A percentile compares a stretch with the other conserved stretches of the same genome.
These are phyloP conservation scores for Ailuropoda melanoleuca DNA, from an alignment of 2,113 vertebrate species.

Conservation along the genomic window DNA sequence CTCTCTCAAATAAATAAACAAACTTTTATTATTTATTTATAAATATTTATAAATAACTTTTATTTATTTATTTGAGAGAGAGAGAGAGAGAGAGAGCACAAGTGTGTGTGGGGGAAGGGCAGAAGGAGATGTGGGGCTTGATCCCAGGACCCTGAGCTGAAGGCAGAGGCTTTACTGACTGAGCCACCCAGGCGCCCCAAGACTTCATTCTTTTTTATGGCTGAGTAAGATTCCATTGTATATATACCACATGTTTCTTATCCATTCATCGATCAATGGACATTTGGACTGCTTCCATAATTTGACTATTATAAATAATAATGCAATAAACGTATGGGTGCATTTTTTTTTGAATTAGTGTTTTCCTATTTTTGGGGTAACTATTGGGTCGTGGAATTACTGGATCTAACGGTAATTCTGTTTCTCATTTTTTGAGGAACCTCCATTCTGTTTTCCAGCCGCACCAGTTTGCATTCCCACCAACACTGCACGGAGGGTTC, in stretches of 20 bases:
- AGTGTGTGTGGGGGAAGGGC: too few relatives aligned
- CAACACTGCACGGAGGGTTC: not conserved
- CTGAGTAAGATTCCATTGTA: not conserved
- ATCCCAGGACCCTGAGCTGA: not conserved
- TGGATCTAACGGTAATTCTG: not conserved
- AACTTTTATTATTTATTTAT: too few relatives aligned
- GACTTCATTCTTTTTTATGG: not conserved
- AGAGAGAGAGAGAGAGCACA: too few relatives aligned
- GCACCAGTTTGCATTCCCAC: not conserved
- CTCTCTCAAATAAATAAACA: too few relatives aligned
- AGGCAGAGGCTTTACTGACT: not conserved
- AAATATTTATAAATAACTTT: too few relatives aligned
- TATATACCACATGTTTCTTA: not conserved
- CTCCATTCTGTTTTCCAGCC: not conserved
- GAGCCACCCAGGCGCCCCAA: not conserved
- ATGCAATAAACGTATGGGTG: not conserved
- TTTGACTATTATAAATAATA: not conserved
- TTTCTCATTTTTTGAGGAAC: not conserved
- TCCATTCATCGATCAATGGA: not conserved
- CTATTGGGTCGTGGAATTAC: not conserved
- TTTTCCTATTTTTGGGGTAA: not conserved
- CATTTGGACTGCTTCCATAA: not conserved
- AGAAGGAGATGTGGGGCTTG: too few relatives aligned
- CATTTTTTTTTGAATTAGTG: not conserved
- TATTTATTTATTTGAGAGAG: too few relatives aligned